These are phyloP conservation scores for Bellardia pandia DNA, from an alignment of 2,888 invertebrate species.

Conservation along the genomic window DNA sequence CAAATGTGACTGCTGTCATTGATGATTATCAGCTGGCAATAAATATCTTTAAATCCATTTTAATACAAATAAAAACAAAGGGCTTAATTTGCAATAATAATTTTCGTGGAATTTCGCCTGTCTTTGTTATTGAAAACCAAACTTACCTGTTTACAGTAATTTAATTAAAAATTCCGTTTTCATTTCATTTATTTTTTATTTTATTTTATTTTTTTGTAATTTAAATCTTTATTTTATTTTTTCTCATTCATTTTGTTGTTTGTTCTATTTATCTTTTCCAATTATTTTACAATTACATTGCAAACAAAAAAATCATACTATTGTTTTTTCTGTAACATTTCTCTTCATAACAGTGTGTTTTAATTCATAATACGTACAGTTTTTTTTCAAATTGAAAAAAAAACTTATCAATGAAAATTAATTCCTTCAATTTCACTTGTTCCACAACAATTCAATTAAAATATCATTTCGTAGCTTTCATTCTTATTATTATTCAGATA, in stretches of 20 bases:
- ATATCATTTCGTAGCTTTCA: constrained; percentile 15
- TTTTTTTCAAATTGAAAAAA: neutral
- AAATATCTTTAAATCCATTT: neutral
- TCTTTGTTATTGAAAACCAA: neutral
- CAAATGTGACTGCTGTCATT: neutral
- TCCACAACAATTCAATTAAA: constrained; percentile 50
- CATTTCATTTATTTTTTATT: neutral
- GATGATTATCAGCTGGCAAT: neutral
- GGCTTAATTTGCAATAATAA: neutral
- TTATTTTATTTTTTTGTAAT: constrained; percentile 39
- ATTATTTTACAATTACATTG: constrained; percentile 70
- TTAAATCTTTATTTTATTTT: constrained; percentile 58
- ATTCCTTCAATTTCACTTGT: constrained; percentile 32
- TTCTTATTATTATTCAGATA: constrained; percentile 1
- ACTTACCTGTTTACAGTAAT: constrained; percentile 20
- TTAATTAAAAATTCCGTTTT: constrained; percentile 37
- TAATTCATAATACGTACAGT: neutral
- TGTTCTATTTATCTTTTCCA: constrained; percentile 50
- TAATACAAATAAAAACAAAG: constrained; percentile 8
- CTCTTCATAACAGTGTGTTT: constrained; percentile 22
- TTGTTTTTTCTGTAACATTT: constrained; percentile 8
- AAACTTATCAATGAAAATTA: constrained; percentile 24
- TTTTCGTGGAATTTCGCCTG: neutral
- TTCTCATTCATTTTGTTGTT: constrained; percentile 54
- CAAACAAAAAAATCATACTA: constrained; percentile 55